Evolutionary conservation across 2,888 invertebrate species (phyloP), one percentile per base, ranked within the genome.

Genomic region (Dorcus hopei): DNA sequence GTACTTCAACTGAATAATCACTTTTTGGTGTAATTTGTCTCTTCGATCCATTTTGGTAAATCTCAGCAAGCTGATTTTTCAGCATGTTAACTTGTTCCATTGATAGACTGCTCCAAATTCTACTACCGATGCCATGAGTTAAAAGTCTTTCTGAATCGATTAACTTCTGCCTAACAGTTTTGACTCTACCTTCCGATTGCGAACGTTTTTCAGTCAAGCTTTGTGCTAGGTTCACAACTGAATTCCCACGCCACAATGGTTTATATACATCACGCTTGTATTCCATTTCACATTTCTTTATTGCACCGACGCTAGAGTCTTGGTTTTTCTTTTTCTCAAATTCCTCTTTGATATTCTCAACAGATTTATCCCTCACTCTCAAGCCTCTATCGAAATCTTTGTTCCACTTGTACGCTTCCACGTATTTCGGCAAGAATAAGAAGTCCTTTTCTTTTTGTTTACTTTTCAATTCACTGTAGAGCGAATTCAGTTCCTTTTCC

Each of bases 401-500:
- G 62, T 83, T 86, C 95, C 95, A 95, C 62, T 87, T 85, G 48
- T 87, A 83, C 49, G 87, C 86, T 56, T 88, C 87, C 0, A 88
- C 79, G 68, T 91, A 89, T 70, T 87, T 87, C 0, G 93, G 87
- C 49, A 87, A 85, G 78, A 91, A 95, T 14, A 94, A 80, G 68
- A 95, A 88, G 73, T 93, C 93, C 63, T 90, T 90, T 70, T 93
- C 90, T 65, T 83, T 87, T 77, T 95, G 92, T 42, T 90, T 91
- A 43, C 84, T 80, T 75, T 87, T 88, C 19, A 95, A 80, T 74
- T 92, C 91, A 14, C 81, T 81, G 65, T 93, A 90, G 8, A 96
- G 79, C 65, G 84, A 83, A 64, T 88, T 86, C 58, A 95, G 78
- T 77, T 95, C 95, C 67, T 87, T 85, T 75, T 93, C 92, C 0